Conservation (phyloP, 2,113 vertebrate species). For the Eurypyga helias region DNA sequence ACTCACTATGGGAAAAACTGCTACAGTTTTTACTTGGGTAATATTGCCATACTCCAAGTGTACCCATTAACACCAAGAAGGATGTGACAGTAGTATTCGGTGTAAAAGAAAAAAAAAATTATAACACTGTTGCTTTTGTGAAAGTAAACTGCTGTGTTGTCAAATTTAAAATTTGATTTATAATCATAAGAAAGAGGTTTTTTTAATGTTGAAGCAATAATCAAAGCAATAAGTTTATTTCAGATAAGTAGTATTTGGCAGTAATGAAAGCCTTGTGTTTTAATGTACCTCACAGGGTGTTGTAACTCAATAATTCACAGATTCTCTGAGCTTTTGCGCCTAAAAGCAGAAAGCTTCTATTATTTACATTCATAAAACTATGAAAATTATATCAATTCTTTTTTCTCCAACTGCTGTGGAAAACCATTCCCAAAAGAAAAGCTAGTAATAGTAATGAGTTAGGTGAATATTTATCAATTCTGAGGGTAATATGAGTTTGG, state of each 20-base stretch:
- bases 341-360: constrained; percentile 38
- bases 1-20: not conserved
- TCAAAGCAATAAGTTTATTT: constrained; percentile 48
- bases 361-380: constrained; percentile 31
- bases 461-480: not conserved
- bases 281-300: constrained; percentile 15
- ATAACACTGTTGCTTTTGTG: not conserved
- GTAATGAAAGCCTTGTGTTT: constrained; percentile 60
- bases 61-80: not conserved
- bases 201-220: too few relatives aligned
- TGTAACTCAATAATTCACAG: constrained; percentile 19
- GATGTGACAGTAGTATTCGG: not conserved
- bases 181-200: too few relatives aligned
- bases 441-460: not conserved
- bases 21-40: not conserved
- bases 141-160: constrained; percentile 13
- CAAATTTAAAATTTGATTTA: constrained; percentile 36
- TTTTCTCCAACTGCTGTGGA: not conserved
- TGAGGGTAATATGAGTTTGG: not conserved
- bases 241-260: constrained; percentile 21
- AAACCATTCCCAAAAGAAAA: not conserved
- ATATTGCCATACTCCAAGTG: not conserved
- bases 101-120: not conserved
- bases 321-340: constrained; percentile 40
- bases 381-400: not conserved